Percentiles rank a stretch among this genome's conserved stretches.
phyloP scores from a whole-genome alignment of 2,797 vertebrate genomes.

The Selene dorsalis region DNA sequence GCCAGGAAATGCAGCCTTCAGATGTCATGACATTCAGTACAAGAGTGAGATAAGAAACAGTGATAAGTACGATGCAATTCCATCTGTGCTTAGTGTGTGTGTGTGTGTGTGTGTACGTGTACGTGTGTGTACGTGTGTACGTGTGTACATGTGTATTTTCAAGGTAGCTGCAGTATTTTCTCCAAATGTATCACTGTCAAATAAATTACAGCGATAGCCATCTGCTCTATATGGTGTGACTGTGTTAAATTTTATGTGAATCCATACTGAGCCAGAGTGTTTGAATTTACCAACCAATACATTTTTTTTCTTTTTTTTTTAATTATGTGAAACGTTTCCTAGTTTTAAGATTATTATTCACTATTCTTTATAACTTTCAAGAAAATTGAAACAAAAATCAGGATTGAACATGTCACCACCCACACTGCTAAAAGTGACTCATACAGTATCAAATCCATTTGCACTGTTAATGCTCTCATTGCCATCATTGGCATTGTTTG shows the following conservation, averaged over 20 bases:
- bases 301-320: background rate
- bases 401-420: too few relatives aligned
- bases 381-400: too few relatives aligned
- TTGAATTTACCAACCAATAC: background rate
- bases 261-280: background rate
- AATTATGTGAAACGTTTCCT: background rate
- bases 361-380: background rate
- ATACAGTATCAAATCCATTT: too few relatives aligned
- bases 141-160: constrained; percentile 10
- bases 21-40: constrained; percentile 37
- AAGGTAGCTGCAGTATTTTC: constrained; percentile 40
- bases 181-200: constrained; percentile 27
- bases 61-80: constrained; percentile 22
- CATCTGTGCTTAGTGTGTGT: background rate
- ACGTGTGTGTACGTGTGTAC: constrained; percentile 5
- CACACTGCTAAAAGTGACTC: too few relatives aligned
- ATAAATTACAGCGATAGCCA: constrained; percentile 44
- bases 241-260: constrained; percentile 15
- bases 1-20: constrained; percentile 36
- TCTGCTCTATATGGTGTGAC: constrained; percentile 33
- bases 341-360: background rate
- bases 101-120: constrained; percentile 7
- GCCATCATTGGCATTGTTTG: too few relatives aligned
- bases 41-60: constrained; percentile 18
- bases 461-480: too few relatives aligned